phyloP scores from a whole-genome alignment of 2,113 vertebrate species.

The Propithecus coquereli region DNA sequence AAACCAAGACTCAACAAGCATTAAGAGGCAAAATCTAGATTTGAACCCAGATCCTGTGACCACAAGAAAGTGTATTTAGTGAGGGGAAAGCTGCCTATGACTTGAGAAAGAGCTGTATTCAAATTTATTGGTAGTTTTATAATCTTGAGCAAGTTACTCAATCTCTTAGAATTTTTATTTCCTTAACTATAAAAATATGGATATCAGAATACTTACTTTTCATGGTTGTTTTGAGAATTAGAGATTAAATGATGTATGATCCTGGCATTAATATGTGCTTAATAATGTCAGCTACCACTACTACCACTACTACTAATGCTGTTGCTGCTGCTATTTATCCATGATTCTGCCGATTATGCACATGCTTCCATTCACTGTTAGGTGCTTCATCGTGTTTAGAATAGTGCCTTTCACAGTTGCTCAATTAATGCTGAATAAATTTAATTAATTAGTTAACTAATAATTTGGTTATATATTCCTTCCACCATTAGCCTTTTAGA shows the following conservation, averaged over 20 bases:
- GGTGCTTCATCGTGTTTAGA: not conserved
- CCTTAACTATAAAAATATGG: not conserved
- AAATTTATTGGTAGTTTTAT: not conserved
- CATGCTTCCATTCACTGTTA: not conserved
- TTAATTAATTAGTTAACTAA: not conserved
- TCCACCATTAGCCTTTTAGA: not conserved
- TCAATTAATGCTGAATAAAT: constrained; percentile 29
- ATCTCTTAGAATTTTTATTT: not conserved
- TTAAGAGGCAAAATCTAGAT: not conserved
- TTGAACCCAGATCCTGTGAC: not conserved
- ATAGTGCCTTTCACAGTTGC: not conserved
- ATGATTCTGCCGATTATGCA: not conserved
- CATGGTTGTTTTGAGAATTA: not conserved
- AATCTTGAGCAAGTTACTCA: not conserved
- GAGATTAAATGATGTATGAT: not conserved
- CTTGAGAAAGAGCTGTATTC: not conserved
- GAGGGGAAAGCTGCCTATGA: not conserved
- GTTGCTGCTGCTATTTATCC: not conserved
- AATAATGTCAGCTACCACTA: not conserved
- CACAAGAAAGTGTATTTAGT: not conserved
- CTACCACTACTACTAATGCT: not conserved
- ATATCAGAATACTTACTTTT: not conserved
- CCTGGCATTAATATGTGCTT: not conserved
- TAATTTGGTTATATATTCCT: not conserved
- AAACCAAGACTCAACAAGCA: not conserved